Base-by-base conservation (phyloP, 2,888 invertebrate species). In the Minunthozetes semirufus region DNA sequence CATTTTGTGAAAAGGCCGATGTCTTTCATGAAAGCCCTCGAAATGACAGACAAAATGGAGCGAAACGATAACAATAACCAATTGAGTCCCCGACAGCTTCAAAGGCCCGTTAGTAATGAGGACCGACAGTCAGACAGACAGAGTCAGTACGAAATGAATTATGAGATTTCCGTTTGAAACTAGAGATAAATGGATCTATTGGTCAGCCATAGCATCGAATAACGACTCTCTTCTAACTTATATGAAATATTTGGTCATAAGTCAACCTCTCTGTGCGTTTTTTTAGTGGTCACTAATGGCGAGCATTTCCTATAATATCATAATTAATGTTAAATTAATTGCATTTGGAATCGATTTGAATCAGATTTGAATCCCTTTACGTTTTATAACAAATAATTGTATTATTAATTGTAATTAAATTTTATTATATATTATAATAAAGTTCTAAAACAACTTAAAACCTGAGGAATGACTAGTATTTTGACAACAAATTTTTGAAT, bases 11-110 rank as follows among this genome's bases (percentile, higher is more conserved):
- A 76, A 56, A 78, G 83, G 73, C 83, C 83, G 3, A 80, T 82
- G 80, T 82, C 82, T 38, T 83, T 83, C 78, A 82, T 83, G 25
- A 81, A 81, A 73, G 83, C 83, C 17, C 78, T 84, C 66, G 82
- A 83, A 80, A 80, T 83, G 80, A 81, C 82, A 56, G 82, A 83
- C 76, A 80, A 81, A 68, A 79, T 81, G 29, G 81, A 77, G n/a
- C 5, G 71, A 29, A 63, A 33, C 1, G 63, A 63, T 15, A 27
- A 56, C 63, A 63, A n/a, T 33, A 63, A 38, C 5, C 63, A 63
- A 38, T 19, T 33, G n/a, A 63, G 63, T 63, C 63, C 29, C 19
- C 46, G 46, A 53, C 29, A 73, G 59, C 59, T 42, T 17, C 50
- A 59, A 9, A 61, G 46, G 8, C 8, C 73, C 17, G 25, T 38